phyloP scores from a whole-genome alignment of 2,113 vertebrate genomes.

The Phylloscopus trochilus region DNA sequence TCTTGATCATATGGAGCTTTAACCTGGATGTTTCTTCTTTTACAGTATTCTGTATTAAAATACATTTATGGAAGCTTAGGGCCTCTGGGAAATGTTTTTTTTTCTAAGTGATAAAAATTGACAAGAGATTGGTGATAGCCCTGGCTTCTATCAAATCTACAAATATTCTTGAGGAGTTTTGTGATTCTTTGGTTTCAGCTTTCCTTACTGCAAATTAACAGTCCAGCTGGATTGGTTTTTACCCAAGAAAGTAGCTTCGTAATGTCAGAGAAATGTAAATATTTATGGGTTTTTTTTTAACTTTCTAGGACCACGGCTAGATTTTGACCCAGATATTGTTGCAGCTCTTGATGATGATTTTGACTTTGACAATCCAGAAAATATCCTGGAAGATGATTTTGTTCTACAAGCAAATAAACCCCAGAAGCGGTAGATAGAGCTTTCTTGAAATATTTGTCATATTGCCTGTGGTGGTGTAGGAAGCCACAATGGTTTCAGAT shows the following conservation, averaged over 20 bases:
- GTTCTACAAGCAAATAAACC: conserved; percentile 82
- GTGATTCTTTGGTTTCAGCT: not conserved
- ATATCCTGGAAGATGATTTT: conserved; percentile 94
- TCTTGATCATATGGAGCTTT: not conserved
- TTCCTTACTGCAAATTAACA: not conserved
- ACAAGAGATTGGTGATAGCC: not conserved
- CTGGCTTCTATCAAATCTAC: not conserved
- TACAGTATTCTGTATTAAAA: not conserved
- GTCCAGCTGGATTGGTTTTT: not conserved
- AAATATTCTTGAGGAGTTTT: not conserved
- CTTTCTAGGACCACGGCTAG: conserved; percentile 84
- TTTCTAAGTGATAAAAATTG: not conserved
- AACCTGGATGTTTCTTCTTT: not conserved
- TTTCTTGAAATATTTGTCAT: not conserved
- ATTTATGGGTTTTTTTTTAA: not conserved
- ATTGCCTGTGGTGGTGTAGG: not conserved
- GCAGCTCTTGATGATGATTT: conserved; percentile 97
- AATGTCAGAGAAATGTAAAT: not conserved
- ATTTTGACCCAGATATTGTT: conserved; percentile 96
- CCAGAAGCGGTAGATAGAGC: conserved; percentile 52
- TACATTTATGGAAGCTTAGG: not conserved
- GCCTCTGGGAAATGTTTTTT: not conserved
- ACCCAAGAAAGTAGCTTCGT: not conserved
- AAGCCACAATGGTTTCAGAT: not conserved
- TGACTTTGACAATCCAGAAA: conserved; percentile 90